These are phyloP conservation scores for Macrobrachium rosenbergii DNA, from an alignment of 1,140 invertebrate genomes.

Conservation along the genomic window DNA sequence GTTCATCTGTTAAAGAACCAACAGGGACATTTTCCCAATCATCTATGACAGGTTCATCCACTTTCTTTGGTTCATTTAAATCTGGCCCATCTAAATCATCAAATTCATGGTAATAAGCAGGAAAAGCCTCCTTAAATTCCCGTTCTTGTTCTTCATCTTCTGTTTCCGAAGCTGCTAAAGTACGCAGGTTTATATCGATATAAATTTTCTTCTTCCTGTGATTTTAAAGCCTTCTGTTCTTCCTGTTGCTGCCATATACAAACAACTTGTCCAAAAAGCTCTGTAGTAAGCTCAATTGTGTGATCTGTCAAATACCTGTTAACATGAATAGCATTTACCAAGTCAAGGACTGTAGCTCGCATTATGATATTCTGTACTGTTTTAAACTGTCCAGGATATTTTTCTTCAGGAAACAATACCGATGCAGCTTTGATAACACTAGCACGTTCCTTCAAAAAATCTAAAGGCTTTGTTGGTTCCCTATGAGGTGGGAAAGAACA, in stretches of 20 bases:
- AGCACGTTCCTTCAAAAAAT: constrained; percentile 33
- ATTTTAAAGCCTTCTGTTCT: constrained; percentile 77
- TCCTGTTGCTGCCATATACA: constrained; percentile 83
- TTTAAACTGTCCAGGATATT: constrained; percentile 49
- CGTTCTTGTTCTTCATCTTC: constrained; percentile 82
- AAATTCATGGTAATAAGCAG: constrained; percentile 78
- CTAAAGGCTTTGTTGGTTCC: constrained; percentile 45
- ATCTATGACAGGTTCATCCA: constrained; percentile 8
- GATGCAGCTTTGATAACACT: background rate
- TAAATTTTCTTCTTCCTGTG: constrained; percentile 83
- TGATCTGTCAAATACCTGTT: constrained; percentile 70
- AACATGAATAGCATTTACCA: constrained; percentile 68
- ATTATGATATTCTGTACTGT: constrained; percentile 56
- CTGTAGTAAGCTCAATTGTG: constrained; percentile 71
- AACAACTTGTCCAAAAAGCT: constrained; percentile 76
- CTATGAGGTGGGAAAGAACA: constrained; percentile 51
- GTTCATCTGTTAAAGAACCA: constrained; percentile 67
- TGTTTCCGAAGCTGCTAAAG: constrained; percentile 71
- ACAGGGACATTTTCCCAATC: constrained; percentile 41
- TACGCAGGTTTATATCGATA: constrained; percentile 81
- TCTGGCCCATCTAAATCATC: constrained; percentile 68
- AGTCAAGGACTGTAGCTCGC: constrained; percentile 61
- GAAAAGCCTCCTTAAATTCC: constrained; percentile 84
- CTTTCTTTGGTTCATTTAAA: constrained; percentile 50
- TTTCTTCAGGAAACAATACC: constrained; percentile 34